These are phyloP conservation scores for Sebastolobus altivelis DNA, from an alignment of 2,797 vertebrate genomes.

Conservation along the genomic window DNA sequence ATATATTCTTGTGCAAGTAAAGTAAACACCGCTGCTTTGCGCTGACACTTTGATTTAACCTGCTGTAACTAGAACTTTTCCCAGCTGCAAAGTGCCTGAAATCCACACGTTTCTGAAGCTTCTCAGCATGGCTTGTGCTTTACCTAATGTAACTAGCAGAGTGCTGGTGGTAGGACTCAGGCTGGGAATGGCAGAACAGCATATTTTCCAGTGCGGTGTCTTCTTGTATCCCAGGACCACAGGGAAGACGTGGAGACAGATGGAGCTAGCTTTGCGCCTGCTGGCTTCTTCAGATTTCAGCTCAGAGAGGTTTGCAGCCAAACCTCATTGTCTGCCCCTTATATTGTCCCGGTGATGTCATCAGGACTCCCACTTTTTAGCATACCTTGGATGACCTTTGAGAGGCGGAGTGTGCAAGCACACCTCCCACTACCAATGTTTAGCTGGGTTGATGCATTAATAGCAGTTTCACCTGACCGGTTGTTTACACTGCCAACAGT, in stretches of 20 bases:
- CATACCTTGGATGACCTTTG: slow-evolving; percentile 71
- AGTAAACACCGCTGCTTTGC: slow-evolving; percentile 17
- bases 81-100: not conserved
- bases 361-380: slow-evolving; percentile 17
- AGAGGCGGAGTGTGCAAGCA: slow-evolving; percentile 37
- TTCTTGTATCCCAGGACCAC: slow-evolving; percentile 48
- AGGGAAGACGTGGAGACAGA: slow-evolving; percentile 14
- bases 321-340: slow-evolving; percentile 40
- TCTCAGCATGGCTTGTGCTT: slow-evolving; percentile 62
- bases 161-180: slow-evolving; percentile 91
- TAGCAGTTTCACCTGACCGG: slow-evolving; percentile 33
- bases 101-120: not conserved
- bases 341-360: slow-evolving; percentile 64
- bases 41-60: slow-evolving; percentile 1
- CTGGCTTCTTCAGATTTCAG: slow-evolving; percentile 16
- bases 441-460: slow-evolving; percentile 47
- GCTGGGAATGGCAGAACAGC: slow-evolving; percentile 95
- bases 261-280: not conserved
- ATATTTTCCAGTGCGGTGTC: slow-evolving; percentile 76
- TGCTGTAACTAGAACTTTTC: not conserved
- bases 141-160: slow-evolving; percentile 91
- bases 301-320: slow-evolving; percentile 27
- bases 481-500: slow-evolving; percentile 52
- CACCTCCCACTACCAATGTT: slow-evolving; percentile 38
- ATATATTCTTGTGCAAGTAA: not conserved